Percentiles rank a stretch among this genome's conserved stretches.
Evolutionary conservation across 2,113 vertebrate species (phyloP).

Genomic region (Neogale vison): DNA sequence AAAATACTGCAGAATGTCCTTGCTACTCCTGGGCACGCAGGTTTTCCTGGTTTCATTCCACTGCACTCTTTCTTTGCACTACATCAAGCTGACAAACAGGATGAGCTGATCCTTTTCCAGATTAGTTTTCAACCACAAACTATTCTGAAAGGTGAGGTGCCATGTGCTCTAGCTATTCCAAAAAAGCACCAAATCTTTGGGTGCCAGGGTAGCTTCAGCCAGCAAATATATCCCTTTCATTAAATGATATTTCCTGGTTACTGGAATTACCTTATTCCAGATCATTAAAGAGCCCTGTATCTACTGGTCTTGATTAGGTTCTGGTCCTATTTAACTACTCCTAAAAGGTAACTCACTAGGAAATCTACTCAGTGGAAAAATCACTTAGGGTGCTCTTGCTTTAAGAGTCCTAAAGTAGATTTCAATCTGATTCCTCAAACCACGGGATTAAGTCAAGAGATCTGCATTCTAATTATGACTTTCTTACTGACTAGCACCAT

Average conservation of each 20-base stretch:
- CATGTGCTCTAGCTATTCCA: background rate
- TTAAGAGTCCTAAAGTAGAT: background rate
- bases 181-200: background rate
- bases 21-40: background rate
- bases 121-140: constrained; percentile 40
- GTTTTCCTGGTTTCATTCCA: background rate
- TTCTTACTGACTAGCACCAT: background rate
- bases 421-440: constrained; percentile 16
- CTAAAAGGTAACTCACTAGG: constrained; percentile 2
- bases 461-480: background rate
- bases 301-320: background rate
- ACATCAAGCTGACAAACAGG: background rate
- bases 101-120: constrained; percentile 15
- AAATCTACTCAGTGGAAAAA: constrained; percentile 5
- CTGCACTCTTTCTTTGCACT: background rate
- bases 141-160: constrained; percentile 21
- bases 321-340: background rate
- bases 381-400: background rate
- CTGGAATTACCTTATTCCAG: background rate
- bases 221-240: background rate
- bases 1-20: background rate
- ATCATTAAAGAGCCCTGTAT: background rate
- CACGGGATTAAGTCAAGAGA: background rate
- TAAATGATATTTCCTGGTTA: background rate
- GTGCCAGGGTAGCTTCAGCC: background rate